These are phyloP conservation scores for Polypedilum pembai DNA, from an alignment of 1,140 invertebrate species.

Conservation along the genomic window DNA sequence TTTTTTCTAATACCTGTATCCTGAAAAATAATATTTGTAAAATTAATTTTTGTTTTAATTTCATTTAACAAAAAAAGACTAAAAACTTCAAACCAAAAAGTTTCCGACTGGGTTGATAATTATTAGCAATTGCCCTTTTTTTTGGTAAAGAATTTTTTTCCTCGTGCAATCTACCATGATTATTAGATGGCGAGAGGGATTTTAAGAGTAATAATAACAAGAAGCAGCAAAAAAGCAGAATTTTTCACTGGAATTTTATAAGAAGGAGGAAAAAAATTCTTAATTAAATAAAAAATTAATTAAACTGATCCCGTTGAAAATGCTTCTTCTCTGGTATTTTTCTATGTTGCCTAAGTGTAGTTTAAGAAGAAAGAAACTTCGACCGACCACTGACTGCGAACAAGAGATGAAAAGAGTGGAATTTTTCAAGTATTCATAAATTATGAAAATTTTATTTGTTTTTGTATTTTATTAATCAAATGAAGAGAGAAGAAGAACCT, in stretches of 20 bases:
- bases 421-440: conserved; percentile 22
- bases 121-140: conserved; percentile 25
- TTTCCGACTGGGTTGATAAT: background rate
- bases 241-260: background rate
- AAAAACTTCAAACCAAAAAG: background rate
- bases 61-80: no score
- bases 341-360: background rate
- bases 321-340: conserved; percentile 13
- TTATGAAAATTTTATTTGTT: conserved; percentile 23
- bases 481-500: background rate
- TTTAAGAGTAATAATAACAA: background rate
- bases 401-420: background rate
- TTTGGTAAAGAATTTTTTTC: conserved; percentile 1
- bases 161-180: background rate
- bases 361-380: background rate
- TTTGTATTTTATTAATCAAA: conserved; percentile 18
- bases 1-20: no score
- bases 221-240: background rate
- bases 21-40: no score
- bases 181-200: conserved; percentile 16
- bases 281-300: conserved; percentile 29
- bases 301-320: background rate
- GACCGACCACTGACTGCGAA: background rate
- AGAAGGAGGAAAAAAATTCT: conserved; percentile 22
- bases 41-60: no score